Base-by-base conservation (phyloP, 2,113 vertebrate genomes). In the Eurystomus gularis region DNA sequence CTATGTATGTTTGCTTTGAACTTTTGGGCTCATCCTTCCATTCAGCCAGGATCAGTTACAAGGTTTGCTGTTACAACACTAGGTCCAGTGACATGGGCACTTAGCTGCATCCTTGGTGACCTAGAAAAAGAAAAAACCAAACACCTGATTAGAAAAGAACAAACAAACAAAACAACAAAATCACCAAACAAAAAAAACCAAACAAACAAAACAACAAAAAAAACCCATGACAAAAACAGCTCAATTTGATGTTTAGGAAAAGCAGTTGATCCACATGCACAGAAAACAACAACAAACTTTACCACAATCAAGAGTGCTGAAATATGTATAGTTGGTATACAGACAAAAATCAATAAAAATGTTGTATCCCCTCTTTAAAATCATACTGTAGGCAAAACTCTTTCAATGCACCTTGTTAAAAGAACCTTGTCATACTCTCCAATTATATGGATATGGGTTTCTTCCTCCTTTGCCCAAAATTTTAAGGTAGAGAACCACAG, bases 31-130 rank as follows among this genome's bases (percentile, higher is more conserved):
- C 20, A 3, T 91, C 54, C 57, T 95, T 96, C 80, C 44, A 10
- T 88, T 92, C 90, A 91, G 58, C 37, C 68, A 82, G 71, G 51
- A 95, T 96, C 94, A 88, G 10, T 97, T 97, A 81, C 80, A 94
- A 94, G 83, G 86, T 88, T 89, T 93, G 24, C 28, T 84, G 61
- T 92, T 93, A 95, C 91, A 94, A 26, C 33, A 26, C 37, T 62
- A 33, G 31, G 57, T 95, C 65, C 78, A 76, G 57, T 79, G 90
- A 88, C 79, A 60, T 54, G 40, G 37, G 77, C 51, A 33, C 17
- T 96, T 95, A 33, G 15, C 48, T 78, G 60, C 69, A 65, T 57
- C 51, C 23, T 81, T 35, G 6, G 35, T 81, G 88, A 95, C 39
- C 64, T 57, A 75, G 33, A 95, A 52, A 88, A 90, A 58, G 55